Evolutionary conservation across 2,113 vertebrate genomes (phyloP), one percentile per base, ranked within the genome.

Genomic region (Xiphophorus maculatus): DNA sequence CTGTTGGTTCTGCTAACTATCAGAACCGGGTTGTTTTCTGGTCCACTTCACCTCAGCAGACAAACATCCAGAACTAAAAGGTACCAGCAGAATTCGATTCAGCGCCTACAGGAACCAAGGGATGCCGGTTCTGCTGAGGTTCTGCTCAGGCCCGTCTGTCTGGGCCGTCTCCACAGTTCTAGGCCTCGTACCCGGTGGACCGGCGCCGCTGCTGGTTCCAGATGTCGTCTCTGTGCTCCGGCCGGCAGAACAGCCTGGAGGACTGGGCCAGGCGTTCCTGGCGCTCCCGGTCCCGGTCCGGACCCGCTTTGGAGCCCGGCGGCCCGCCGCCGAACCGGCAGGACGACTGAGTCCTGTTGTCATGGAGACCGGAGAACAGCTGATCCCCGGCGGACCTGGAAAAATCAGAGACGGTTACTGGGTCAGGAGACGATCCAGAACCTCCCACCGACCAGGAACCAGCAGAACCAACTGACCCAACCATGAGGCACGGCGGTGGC

Each of bases 151-250:
- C 17, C 44, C 17, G 44, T 28, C 70, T 51, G 63, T 58, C 68
- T 3, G n/a, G 30, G 25, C 37, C 9, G 0, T 35, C 70, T 66
- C 69, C 19, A 9, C 66, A 25, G 51, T 28, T 79, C 79, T 89
- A 92, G 28, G 86, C 74, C 76, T 90, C 89, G 66, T 93, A 91
- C 29, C 89, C 91, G 1, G 89, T 63, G 0, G 89, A 92, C 7
- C 88, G 84, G 79, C 89, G 84, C 9, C 84, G 89, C 81, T 89
- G 91, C 68, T 87, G 86, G 87, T 93, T 93, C 92, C 92, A 93
- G 81, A 93, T 93, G 85, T 90, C 90, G 64, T 90, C 91, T 66
- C 92, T 78, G 88, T 91, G 92, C 27, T 93, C 92, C 13, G 92
- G 92, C 54, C 92, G 81, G 44, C 92, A 93, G 86, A 93, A 93